Percentiles rank a stretch among this genome's conserved stretches.
Evolutionary conservation across 2,113 vertebrate species (phyloP).

Genomic region (Platycercus adscitus): DNA sequence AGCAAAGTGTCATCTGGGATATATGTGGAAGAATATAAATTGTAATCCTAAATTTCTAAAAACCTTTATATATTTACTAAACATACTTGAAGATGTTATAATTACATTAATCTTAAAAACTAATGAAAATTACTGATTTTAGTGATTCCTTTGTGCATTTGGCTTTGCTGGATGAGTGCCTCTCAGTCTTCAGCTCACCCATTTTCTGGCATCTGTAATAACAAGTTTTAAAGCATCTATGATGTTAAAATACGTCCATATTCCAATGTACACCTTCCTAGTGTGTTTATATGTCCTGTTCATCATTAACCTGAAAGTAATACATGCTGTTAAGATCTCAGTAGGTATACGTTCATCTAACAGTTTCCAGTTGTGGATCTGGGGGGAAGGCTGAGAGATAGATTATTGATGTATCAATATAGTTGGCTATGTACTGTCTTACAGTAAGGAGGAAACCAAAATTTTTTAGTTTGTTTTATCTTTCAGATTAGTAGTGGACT

Average conservation of each 20-base stretch:
- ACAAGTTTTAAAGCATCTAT: neutral
- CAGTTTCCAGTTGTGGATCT: neutral
- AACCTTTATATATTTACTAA: neutral
- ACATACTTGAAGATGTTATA: neutral
- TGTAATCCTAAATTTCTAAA: neutral
- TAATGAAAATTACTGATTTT: neutral
- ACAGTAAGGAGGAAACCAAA: neutral
- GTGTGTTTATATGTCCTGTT: neutral
- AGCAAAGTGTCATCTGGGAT: neutral
- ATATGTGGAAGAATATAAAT: neutral
- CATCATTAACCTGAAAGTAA: neutral
- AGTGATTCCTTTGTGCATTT: neutral
- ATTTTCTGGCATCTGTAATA: neutral
- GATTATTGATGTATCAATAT: fast-evolving
- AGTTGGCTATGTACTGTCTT: neutral
- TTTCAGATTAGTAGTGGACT: neutral
- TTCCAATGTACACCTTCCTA: fast-evolving
- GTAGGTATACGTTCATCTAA: neutral
- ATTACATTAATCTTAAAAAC: neutral
- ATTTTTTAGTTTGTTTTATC: neutral
- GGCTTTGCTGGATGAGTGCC: neutral
- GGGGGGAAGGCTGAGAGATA: neutral
- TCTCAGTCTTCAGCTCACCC: neutral
- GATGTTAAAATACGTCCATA: neutral
- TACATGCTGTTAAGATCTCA: neutral